A percentile compares a stretch with the other conserved stretches of the same genome.
These are phyloP conservation scores for Polydrusus cervinus DNA, from an alignment of 2,888 invertebrate species.

Conservation along the genomic window DNA sequence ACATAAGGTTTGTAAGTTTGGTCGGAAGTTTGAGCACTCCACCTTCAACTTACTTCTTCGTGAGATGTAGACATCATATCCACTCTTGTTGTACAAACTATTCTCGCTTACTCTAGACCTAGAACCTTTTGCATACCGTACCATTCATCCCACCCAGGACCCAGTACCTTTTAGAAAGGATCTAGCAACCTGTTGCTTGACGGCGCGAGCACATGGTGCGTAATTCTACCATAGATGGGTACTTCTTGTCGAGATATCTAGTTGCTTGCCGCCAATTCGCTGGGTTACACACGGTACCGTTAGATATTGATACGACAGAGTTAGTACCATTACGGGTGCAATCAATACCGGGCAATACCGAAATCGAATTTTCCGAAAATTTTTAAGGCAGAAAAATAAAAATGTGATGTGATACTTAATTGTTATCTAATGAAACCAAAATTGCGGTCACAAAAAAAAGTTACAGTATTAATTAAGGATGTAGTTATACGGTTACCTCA, in stretches of 20 bases:
- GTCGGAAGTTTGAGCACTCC: too few relatives aligned
- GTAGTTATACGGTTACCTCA: not conserved
- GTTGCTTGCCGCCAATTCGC: constrained; percentile 25
- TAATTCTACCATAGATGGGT: constrained; percentile 4
- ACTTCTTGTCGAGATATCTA: constrained; percentile 32
- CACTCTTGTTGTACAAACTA: too few relatives aligned
- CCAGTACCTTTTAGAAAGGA: constrained; percentile 42
- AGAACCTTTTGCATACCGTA: not conserved
- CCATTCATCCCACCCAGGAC: constrained; percentile 44
- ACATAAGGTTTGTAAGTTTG: too few relatives aligned
- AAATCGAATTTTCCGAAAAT: not conserved
- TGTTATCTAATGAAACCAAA: too few relatives aligned
- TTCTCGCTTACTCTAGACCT: constrained; percentile 9
- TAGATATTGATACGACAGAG: constrained; percentile 28
- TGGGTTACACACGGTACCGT: constrained; percentile 48
- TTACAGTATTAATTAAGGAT: not conserved
- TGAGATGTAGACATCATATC: too few relatives aligned
- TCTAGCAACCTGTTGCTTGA: constrained; percentile 15
- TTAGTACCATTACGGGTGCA: not conserved
- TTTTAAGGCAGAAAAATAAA: not conserved
- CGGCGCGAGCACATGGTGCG: constrained; percentile 44
- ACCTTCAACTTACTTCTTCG: too few relatives aligned
- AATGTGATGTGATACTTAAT: too few relatives aligned
- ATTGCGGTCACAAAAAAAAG: not conserved
- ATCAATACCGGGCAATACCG: not conserved